These are phyloP conservation scores for Corydoras maculifer DNA, from an alignment of 2,113 vertebrate species.

Conservation along the genomic window DNA sequence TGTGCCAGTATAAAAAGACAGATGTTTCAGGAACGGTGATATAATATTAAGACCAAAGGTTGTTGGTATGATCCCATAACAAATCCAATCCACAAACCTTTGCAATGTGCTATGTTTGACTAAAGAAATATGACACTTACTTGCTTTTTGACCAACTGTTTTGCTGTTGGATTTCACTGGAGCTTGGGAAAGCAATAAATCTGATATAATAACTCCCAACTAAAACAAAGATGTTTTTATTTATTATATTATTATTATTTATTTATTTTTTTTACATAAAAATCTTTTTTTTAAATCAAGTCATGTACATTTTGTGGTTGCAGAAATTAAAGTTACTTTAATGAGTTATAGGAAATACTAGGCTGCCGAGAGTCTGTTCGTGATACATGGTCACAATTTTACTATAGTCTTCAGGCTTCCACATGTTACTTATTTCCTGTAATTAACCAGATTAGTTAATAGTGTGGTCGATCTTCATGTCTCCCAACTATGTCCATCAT, in stretches of 20 bases:
- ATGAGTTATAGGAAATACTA: neutral
- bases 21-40: neutral
- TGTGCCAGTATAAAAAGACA: no score
- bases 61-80: constrained; percentile 6
- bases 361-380: neutral
- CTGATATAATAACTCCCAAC: constrained; percentile 29
- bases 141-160: constrained; percentile 11
- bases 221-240: constrained; percentile 7
- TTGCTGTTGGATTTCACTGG: constrained; percentile 22
- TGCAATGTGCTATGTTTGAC: constrained; percentile 1
- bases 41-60: no score
- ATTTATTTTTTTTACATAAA: no score
- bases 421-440: constrained; percentile 51
- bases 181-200: constrained; percentile 20
- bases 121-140: constrained; percentile 21
- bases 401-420: constrained; percentile 35
- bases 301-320: neutral
- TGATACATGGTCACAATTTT: constrained; percentile 34
- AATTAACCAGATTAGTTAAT: constrained; percentile 45
- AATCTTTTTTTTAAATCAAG: neutral
- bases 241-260: no score
- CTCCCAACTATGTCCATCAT: constrained; percentile 37
- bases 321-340: neutral
- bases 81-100: constrained; percentile 1
- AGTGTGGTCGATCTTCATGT: constrained; percentile 31